These are phyloP conservation scores for Chloroceryle aenea DNA, from an alignment of 2,113 vertebrate genomes.

Conservation along the genomic window DNA sequence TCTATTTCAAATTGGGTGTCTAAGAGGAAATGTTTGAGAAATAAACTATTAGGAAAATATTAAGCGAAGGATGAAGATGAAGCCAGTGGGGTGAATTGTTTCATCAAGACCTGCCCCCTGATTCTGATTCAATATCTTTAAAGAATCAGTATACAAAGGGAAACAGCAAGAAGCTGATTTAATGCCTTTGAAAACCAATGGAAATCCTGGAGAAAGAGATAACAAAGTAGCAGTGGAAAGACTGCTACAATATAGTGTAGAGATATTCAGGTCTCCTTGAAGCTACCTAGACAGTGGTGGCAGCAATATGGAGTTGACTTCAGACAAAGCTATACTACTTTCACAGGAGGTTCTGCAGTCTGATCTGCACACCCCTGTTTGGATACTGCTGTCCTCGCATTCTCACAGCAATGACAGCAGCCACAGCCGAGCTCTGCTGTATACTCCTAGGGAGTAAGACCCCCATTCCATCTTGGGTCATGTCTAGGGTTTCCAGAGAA, in stretches of 20 bases:
- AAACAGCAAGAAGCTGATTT: neutral
- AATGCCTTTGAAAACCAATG: neutral
- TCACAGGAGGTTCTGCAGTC: neutral
- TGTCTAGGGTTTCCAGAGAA: neutral
- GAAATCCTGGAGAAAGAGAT: neutral
- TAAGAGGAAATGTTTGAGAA: neutral
- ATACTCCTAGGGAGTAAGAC: neutral
- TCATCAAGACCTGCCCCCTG: neutral
- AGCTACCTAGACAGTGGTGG: accelerated
- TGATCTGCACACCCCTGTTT: neutral
- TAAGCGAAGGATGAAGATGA: neutral
- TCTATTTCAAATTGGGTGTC: neutral
- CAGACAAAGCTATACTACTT: neutral
- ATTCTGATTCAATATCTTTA: neutral
- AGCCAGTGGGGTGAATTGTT: neutral
- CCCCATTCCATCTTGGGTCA: accelerated
- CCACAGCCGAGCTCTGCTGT: neutral
- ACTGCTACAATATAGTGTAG: accelerated
- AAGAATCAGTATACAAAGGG: neutral
- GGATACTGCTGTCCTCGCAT: neutral
- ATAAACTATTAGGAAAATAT: neutral
- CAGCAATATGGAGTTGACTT: neutral
- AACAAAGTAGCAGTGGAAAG: neutral
- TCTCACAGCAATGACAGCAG: neutral
- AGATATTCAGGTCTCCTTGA: neutral